Evolutionary conservation across 2,888 invertebrate species (phyloP).

Genomic region (Gortyna flavago): DNA sequence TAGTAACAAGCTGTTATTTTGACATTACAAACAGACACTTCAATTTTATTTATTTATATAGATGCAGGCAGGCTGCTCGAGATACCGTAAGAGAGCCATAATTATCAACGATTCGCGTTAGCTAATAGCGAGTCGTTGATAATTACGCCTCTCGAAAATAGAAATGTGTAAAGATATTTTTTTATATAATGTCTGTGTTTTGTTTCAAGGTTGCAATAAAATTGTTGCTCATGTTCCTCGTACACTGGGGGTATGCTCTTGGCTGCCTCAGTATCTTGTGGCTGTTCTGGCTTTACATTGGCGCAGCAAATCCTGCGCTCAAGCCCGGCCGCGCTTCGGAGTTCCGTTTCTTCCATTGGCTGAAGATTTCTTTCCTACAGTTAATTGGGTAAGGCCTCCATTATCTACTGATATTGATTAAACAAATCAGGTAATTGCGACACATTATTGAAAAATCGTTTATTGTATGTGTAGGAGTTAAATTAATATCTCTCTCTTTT

Average conservation of each 20-base stretch:
- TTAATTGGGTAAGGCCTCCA: slow-evolving; percentile 92
- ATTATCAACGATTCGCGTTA: no score
- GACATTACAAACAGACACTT: background rate
- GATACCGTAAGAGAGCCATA: no score
- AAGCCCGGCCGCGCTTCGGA: slow-evolving; percentile 97
- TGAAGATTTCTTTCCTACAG: slow-evolving; percentile 92
- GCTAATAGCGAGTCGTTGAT: background rate
- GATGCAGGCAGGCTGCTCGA: background rate
- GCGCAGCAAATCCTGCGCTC: slow-evolving; percentile 98
- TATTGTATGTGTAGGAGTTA: background rate
- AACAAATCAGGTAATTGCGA: background rate
- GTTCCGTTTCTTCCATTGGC: slow-evolving; percentile 95
- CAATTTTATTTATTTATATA: background rate
- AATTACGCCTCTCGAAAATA: background rate
- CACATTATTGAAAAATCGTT: background rate
- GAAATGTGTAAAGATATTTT: no score
- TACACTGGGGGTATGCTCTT: slow-evolving; percentile 98
- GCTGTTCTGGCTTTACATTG: slow-evolving; percentile 97
- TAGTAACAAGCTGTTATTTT: background rate
- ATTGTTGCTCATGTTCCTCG: slow-evolving; percentile 96
- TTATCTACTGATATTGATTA: background rate
- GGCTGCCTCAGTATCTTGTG: slow-evolving; percentile 95
- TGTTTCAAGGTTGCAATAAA: slow-evolving; percentile 94
- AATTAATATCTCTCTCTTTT: slow-evolving; percentile 9
- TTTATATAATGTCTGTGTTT: background rate